Base-by-base conservation (phyloP, 2,113 vertebrate genomes). In the Sapajus apella region DNA sequence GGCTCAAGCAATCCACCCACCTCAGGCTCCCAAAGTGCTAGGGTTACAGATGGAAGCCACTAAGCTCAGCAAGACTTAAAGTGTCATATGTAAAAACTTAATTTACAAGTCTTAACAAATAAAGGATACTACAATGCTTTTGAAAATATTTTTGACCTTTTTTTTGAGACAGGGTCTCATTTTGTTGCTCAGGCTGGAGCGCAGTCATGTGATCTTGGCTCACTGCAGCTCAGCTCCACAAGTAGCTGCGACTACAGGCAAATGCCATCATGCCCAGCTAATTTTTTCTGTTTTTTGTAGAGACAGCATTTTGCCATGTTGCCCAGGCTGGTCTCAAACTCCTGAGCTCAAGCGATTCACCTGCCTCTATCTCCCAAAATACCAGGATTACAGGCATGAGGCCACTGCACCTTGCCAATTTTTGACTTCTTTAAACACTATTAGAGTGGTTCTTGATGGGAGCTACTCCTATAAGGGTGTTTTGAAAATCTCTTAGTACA, bases 101-200 rank as follows among this genome's bases (percentile, higher is more conserved):
- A 79, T 72, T 96, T 87, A 83, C 43, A 75, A 96, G 73, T 23
- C 45, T 81, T 93, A 87, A 79, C 32, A 50, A 95, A 58, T 27
- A 64, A 47, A 23, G 47, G 18, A 35, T 30, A 79, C 5, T 82
- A 64, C 1, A 43, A 90, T 50, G 20, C 45, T 93, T 96, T 75
- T 30, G 68, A 50, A 94, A 77, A 47, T 43, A 77, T 77, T 77
- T 77, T 27, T 43, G 40, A 40, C 23, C 43, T 40, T 12, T 73
- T 75, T 43, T 40, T 73, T 37, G 70, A 73, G 70, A 73, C 70
- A 73, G 68, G n/a, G 37, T 23, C 70, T 73, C 20, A 37, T 23
- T 73, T 37, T 73, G 37, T 73, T 10, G 23, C 70, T 12, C 20
- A 40, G 70, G n/a, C 61, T 73, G 37, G 70, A 40, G 70, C 1